Evolutionary conservation across 1,140 invertebrate species (phyloP).

Genomic region (Papilio xuthus): DNA sequence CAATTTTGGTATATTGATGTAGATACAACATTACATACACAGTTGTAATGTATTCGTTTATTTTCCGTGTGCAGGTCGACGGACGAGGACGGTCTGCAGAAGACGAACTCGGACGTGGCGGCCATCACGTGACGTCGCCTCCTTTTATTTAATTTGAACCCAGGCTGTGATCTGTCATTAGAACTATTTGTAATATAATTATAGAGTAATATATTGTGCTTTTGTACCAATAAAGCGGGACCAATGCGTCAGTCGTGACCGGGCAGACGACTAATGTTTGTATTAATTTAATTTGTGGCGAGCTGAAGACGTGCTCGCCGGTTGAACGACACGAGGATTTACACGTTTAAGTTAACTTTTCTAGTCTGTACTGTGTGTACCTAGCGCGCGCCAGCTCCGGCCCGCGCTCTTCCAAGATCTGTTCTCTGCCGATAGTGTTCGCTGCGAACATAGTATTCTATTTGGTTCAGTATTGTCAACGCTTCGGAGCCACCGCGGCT

Average conservation of each 20-base stretch:
- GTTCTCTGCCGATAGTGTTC: constrained; percentile 14
- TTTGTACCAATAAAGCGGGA: constrained; percentile 66
- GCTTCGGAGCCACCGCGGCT: constrained; percentile 25
- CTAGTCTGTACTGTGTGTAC: constrained; percentile 42
- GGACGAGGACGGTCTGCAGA: constrained; percentile 74
- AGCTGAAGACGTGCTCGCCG: neutral
- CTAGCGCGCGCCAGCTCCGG: constrained; percentile 10
- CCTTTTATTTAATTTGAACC: constrained; percentile 53
- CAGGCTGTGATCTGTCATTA: constrained; percentile 78
- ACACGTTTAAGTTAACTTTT: constrained; percentile 36
- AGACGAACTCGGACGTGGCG: constrained; percentile 62
- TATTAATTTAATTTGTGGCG: constrained; percentile 1
- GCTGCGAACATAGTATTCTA: constrained; percentile 38
- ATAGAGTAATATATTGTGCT: constrained; percentile 64
- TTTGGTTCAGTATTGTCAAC: constrained; percentile 51
- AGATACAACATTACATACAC: constrained; percentile 3
- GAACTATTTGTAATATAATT: constrained; percentile 59
- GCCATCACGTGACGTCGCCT: constrained; percentile 70
- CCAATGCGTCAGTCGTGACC: constrained; percentile 59
- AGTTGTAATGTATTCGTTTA: neutral
- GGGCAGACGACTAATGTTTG: constrained; percentile 22
- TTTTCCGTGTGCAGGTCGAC: constrained; percentile 55
- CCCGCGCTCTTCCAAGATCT: constrained; percentile 12
- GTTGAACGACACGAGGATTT: constrained; percentile 24
- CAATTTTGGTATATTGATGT: too few species aligned